Base-by-base conservation (phyloP, 1,140 invertebrate species). In the Teleogryllus occipitalis region DNA sequence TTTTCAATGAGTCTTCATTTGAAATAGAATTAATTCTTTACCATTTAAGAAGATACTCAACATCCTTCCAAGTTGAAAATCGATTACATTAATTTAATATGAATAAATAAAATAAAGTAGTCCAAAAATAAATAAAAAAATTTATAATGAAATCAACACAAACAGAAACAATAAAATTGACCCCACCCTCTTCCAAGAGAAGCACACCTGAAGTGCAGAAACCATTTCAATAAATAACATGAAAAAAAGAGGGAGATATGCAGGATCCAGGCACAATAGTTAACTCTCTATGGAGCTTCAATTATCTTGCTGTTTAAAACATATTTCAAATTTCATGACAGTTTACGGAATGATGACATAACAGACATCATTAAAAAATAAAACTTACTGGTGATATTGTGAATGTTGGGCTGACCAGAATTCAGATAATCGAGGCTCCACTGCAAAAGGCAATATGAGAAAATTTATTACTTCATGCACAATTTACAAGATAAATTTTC, bases 401-500 rank as follows among this genome's bases (percentile, higher is more conserved):
- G 78, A 74, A 72, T 75, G 74, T 79, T 79, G 39, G 78, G 73
- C 46, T 79, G 78, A 73, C 78, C 73, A 72, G 78, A 47, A 47
- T 79, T 79, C 78, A 79, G 73, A 72, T 79, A 79, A 49, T 79
- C 78, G 78, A 79, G 65, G 74, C 78, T 79, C 78, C 78, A 79
- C 78, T 79, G 78, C 47, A 79, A 79, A 74, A 79, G 46, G 46
- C 47, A 79, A 79, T 21, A 65, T 18, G 54, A 65, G 27, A 65
- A 65, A 65, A 65, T 18, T 65, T 65, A 65, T 65, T 65, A 65
- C 54, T 65, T 14, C 10, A 65, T 14, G 54, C 54, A 65, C 54
- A 65, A 7, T 65, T 65, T 65, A 15, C 54, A 49, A 7, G 22
- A 46, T 48, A 47, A 78, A 6, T 78, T 18, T 22, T 47, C 18